These are phyloP conservation scores for Athripsodes cinereus DNA, from an alignment of 2,888 invertebrate species.

Conservation along the genomic window DNA sequence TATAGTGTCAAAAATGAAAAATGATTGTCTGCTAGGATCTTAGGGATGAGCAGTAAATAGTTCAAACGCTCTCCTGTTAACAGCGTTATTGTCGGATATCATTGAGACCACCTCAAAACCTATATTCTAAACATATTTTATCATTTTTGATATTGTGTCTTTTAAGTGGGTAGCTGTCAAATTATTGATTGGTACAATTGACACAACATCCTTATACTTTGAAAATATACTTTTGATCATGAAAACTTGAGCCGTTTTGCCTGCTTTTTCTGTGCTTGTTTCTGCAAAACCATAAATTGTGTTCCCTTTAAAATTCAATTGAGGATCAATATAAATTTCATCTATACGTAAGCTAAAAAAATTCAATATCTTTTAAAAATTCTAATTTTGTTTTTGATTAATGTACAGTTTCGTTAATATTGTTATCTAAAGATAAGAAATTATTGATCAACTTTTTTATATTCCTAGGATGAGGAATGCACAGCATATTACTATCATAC, in stretches of 20 bases:
- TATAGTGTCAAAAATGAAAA: constrained; percentile 8
- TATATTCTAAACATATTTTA: constrained; percentile 6
- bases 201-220: constrained; percentile 3
- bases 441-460: background rate
- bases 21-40: constrained; percentile 1
- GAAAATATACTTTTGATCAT: constrained; percentile 4
- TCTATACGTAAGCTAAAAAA: background rate
- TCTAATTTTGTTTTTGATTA: background rate
- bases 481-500: background rate
- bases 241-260: constrained; percentile 3
- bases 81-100: constrained; percentile 5
- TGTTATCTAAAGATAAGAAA: background rate
- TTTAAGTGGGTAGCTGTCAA: constrained; percentile 4
- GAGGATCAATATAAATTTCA: constrained; percentile 2
- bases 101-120: background rate
- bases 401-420: background rate
- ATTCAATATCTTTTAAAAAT: background rate
- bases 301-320: background rate
- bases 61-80: constrained; percentile 7
- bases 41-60: background rate
- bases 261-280: background rate
- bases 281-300: background rate
- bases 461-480: constrained; percentile 2
- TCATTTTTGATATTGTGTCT: background rate
- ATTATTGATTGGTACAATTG: constrained; percentile 2